phyloP scores from a whole-genome alignment of 2,797 vertebrate genomes.

The Melanitta fusca region DNA sequence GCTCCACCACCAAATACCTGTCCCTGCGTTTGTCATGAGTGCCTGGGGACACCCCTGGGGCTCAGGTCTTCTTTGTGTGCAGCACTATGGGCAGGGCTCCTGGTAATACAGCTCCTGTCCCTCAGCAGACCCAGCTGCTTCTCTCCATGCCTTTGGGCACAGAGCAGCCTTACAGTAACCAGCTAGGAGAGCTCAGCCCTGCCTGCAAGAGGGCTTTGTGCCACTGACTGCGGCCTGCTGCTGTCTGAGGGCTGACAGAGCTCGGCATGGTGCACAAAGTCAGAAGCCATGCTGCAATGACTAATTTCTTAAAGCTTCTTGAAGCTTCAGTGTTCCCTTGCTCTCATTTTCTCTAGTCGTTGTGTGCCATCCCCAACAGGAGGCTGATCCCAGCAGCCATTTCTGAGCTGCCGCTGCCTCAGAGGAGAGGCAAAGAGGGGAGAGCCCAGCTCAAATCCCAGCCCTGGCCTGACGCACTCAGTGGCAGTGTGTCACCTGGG shows the following conservation, averaged over 20 bases:
- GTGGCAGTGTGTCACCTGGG: neutral
- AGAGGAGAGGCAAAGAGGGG: neutral
- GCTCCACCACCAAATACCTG: rapidly evolving
- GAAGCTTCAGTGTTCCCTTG: neutral
- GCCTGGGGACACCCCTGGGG: neutral
- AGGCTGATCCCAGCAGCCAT: neutral
- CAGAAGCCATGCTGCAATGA: neutral
- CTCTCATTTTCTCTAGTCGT: neutral
- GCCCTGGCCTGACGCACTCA: neutral
- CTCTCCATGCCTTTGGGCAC: neutral
- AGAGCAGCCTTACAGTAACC: neutral
- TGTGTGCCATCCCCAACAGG: neutral
- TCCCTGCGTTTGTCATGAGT: neutral
- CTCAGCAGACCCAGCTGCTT: neutral
- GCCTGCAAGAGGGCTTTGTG: neutral
- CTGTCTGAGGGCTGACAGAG: neutral
- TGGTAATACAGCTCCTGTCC: neutral
- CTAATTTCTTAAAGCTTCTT: neutral
- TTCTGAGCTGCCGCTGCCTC: neutral
- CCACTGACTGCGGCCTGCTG: neutral
- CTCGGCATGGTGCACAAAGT: rapidly evolving
- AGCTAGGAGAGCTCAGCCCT: neutral
- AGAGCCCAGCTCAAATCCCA: neutral
- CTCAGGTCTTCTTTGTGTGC: neutral
- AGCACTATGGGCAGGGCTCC: neutral